Percentiles rank a stretch among this genome's conserved stretches.
Evolutionary conservation across 2,888 invertebrate genomes (phyloP).

Genomic region (Heliconius cydno): DNA sequence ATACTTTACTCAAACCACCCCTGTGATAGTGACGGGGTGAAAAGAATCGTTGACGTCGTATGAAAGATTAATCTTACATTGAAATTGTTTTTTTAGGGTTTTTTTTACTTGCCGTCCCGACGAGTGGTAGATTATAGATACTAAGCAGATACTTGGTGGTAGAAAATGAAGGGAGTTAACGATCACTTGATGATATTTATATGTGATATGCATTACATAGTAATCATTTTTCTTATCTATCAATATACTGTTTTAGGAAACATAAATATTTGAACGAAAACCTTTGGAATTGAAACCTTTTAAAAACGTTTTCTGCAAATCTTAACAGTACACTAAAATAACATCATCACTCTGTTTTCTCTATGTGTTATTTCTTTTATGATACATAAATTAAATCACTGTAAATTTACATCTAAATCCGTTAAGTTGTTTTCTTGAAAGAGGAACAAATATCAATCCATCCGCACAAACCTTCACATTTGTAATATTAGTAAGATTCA

Average conservation of each 20-base stretch:
- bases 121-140: conserved; percentile 36
- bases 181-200: not conserved
- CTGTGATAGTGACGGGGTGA: conserved; percentile 51
- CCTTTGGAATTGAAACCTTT: no score
- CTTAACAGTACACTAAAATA: not conserved
- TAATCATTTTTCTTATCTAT: not conserved
- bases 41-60: conserved; percentile 58
- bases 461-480: no score
- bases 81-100: conserved; percentile 65
- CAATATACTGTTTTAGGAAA: no score
- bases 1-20: conserved; percentile 45
- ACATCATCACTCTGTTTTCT: not conserved
- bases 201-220: not conserved
- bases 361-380: not conserved
- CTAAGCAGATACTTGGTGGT: conserved; percentile 29
- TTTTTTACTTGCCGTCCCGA: conserved; percentile 48
- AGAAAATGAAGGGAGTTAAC: not conserved
- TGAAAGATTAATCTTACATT: conserved; percentile 73
- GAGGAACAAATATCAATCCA: no score
- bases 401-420: no score
- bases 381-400: no score
- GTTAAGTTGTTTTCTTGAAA: no score
- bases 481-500: no score
- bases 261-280: no score
- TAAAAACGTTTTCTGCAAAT: not conserved